phyloP scores from a whole-genome alignment of 92 coral and sea anemone species.

The Epizoanthus stellaris region DNA sequence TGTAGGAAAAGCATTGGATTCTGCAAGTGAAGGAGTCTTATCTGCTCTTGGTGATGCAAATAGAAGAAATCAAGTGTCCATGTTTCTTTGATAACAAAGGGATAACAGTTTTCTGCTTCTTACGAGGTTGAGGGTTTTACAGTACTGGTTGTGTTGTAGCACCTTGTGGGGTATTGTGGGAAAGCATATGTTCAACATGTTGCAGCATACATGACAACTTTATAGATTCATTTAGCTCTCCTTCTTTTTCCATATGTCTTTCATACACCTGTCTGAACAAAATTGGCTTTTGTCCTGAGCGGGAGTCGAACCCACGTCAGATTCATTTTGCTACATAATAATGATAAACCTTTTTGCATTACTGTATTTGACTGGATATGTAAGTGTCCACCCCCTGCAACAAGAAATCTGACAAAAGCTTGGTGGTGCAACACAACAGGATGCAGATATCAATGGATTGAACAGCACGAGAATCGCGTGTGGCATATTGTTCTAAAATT shows the following conservation, averaged over 20 bases:
- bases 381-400: too few relatives aligned
- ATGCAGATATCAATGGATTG: too few relatives aligned
- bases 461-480: too few relatives aligned
- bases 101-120: conserved; percentile 15
- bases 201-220: conserved; percentile 7
- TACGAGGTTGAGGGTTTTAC: not conserved
- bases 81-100: conserved; percentile 18
- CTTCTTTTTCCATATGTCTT: too few relatives aligned
- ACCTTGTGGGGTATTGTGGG: conserved; percentile 21
- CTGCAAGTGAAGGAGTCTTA: conserved; percentile 6
- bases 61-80: conserved; percentile 28
- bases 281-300: too few relatives aligned
- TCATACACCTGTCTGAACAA: too few relatives aligned
- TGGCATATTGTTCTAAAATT: too few relatives aligned
- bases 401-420: too few relatives aligned
- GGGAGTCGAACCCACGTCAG: too few relatives aligned
- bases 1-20: conserved; percentile 22
- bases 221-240: not conserved
- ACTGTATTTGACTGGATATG: too few relatives aligned
- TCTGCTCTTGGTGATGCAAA: conserved; percentile 7
- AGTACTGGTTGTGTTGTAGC: not conserved
- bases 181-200: conserved; percentile 23
- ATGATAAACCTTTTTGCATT: not conserved
- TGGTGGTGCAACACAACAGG: too few relatives aligned
- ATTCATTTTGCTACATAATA: too few relatives aligned